Evolutionary conservation across 2,888 invertebrate species (phyloP).

Genomic region (Molorchus minor): DNA sequence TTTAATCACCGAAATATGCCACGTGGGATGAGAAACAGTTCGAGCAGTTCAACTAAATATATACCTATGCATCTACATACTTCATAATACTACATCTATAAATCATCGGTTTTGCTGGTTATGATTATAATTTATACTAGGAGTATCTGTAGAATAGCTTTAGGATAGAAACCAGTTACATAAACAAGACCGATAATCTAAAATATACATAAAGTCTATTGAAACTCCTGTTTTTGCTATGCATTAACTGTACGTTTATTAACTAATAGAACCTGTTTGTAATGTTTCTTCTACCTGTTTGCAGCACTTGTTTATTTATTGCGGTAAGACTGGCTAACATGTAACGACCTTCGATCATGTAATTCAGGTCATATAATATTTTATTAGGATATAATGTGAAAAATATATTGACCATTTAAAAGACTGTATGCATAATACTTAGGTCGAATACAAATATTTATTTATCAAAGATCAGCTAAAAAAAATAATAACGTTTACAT

Average conservation of each 20-base stretch:
- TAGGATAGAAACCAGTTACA: neutral
- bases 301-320: neutral
- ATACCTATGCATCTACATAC: neutral
- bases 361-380: too few relatives aligned
- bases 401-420: too few relatives aligned
- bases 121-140: neutral
- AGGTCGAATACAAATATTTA: too few relatives aligned
- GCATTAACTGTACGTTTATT: conserved; percentile 14
- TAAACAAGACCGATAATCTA: neutral
- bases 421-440: too few relatives aligned
- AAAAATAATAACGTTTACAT: too few relatives aligned
- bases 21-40: too few relatives aligned
- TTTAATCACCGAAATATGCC: too few relatives aligned
- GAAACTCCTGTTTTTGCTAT: conserved; percentile 1
- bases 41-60: too few relatives aligned
- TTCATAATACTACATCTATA: neutral
- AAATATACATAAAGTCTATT: neutral
- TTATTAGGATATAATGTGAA: too few relatives aligned
- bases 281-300: neutral
- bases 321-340: neutral
- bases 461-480: too few relatives aligned
- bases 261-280: conserved; percentile 7
- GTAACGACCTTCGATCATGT: too few relatives aligned
- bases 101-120: too few relatives aligned
- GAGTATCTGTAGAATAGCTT: neutral